Evolutionary conservation across 2,888 invertebrate species (phyloP).

Genomic region (Stenodema calcarata): DNA sequence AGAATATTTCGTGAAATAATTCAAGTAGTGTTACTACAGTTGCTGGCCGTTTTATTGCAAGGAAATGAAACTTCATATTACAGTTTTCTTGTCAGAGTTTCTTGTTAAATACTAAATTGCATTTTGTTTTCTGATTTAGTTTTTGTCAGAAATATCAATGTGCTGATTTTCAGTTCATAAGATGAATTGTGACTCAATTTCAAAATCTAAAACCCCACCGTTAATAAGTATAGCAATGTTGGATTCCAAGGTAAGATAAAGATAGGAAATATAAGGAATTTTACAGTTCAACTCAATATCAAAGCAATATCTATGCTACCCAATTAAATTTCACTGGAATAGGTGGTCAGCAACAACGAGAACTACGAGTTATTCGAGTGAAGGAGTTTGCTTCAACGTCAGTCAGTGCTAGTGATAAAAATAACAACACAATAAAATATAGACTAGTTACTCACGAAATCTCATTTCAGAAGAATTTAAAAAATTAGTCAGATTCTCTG

Average conservation of each 20-base stretch:
- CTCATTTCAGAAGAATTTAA: constrained; percentile 33
- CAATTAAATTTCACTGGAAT: not conserved
- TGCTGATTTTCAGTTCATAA: no score
- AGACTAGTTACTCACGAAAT: constrained; percentile 30
- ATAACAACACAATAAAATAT: constrained; percentile 32
- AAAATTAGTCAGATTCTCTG: constrained; percentile 38
- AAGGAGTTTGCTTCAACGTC: constrained; percentile 7
- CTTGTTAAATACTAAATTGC: no score
- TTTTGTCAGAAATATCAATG: no score
- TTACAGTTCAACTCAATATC: not conserved
- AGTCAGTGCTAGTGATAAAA: constrained; percentile 29
- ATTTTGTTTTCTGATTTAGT: no score
- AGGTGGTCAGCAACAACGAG: not conserved
- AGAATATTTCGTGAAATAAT: no score
- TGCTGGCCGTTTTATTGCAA: no score
- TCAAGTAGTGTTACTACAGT: no score
- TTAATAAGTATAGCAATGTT: no score
- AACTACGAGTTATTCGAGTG: constrained; percentile 10
- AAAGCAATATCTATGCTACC: not conserved
- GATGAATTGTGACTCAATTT: no score
- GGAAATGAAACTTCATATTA: no score
- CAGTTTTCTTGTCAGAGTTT: no score
- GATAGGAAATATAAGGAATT: not conserved
- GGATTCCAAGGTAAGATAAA: not conserved
- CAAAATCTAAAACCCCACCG: no score